Conservation (phyloP, 2,888 invertebrate genomes). For the Linyphia triangularis region DNA sequence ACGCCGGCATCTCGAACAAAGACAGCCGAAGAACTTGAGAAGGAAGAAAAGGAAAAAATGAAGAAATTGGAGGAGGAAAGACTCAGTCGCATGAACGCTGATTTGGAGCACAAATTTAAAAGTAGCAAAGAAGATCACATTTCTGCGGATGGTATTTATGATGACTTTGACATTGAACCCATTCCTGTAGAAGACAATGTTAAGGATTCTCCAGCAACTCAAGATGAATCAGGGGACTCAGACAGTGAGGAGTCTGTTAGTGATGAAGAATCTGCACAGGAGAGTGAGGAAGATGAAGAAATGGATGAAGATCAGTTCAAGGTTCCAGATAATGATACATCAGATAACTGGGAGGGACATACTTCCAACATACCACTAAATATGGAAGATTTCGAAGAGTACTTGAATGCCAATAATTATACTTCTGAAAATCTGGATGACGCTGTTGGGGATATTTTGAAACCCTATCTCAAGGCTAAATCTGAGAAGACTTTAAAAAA, state of each 20-base stretch:
- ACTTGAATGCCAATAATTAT: slow-evolving; percentile 83
- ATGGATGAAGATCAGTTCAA: slow-evolving; percentile 73
- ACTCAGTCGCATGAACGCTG: slow-evolving; percentile 87
- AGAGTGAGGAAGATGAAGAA: slow-evolving; percentile 62
- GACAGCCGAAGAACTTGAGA: slow-evolving; percentile 89
- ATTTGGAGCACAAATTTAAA: slow-evolving; percentile 77
- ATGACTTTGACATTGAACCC: slow-evolving; percentile 56
- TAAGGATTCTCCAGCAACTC: slow-evolving; percentile 79
- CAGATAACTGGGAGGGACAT: not conserved
- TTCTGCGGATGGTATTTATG: slow-evolving; percentile 76
- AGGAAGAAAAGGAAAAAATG: slow-evolving; percentile 88
- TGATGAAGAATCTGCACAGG: slow-evolving; percentile 76
- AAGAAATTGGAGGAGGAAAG: slow-evolving; percentile 89
- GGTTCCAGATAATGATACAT: not conserved
- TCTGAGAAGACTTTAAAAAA: slow-evolving; percentile 86
- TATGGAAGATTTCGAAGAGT: slow-evolving; percentile 84
- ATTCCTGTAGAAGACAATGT: slow-evolving; percentile 79
- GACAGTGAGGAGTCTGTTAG: slow-evolving; percentile 78
- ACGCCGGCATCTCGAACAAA: slow-evolving; percentile 88
- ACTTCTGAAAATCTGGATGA: slow-evolving; percentile 85
- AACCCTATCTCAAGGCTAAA: slow-evolving; percentile 87
- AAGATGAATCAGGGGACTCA: slow-evolving; percentile 43
- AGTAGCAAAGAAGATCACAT: slow-evolving; percentile 20
- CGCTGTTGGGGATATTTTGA: slow-evolving; percentile 89
- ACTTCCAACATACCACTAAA: slow-evolving; percentile 82